phyloP scores from a whole-genome alignment of 2,113 vertebrate species.

The Isurus oxyrinchus region DNA sequence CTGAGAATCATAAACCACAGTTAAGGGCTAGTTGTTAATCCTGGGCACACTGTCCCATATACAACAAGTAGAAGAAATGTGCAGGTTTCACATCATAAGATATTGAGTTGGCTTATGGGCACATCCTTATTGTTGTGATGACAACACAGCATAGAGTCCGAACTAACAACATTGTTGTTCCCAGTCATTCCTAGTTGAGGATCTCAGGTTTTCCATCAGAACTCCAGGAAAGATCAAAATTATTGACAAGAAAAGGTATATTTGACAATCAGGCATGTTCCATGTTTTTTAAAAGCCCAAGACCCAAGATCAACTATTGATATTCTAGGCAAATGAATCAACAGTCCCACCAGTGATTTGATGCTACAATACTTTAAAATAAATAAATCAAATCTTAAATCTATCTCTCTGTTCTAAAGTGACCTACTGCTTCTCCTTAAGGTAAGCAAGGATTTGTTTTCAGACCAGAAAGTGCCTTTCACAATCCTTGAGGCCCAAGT shows the following conservation, averaged over 20 bases:
- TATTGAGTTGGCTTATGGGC: neutral
- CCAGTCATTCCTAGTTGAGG: neutral
- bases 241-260: neutral
- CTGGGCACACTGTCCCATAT: neutral
- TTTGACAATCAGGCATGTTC: neutral
- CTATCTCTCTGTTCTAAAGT: neutral
- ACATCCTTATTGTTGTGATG: neutral
- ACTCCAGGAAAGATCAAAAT: neutral
- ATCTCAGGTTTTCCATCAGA: neutral
- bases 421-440: neutral
- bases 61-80: neutral
- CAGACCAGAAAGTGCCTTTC: neutral
- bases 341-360: neutral
- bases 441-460: neutral
- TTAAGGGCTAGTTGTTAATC: neutral
- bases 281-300: neutral
- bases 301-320: neutral
- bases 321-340: neutral
- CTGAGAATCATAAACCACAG: neutral
- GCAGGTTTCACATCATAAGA: neutral
- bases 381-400: neutral
- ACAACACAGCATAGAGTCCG: neutral
- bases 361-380: neutral
- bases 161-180: neutral
- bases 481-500: neutral